Conservation (phyloP, 1,140 invertebrate genomes). For the Formica exsecta region DNA sequence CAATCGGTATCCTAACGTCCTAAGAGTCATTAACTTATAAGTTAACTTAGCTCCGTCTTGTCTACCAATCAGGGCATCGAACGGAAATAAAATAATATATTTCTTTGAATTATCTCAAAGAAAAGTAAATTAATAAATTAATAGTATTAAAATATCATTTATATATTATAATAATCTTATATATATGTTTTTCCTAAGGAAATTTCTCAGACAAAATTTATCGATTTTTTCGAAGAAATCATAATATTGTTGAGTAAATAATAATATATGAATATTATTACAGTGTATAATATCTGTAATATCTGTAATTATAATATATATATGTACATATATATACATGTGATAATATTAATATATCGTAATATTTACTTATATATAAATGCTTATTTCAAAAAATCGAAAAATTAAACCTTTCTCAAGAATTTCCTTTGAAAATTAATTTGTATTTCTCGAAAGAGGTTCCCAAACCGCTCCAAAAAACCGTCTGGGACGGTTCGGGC, state of each 20-base stretch:
- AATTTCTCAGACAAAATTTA: conserved; percentile 9
- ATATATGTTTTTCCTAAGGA: background rate
- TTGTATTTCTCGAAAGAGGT: background rate
- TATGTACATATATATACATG: background rate
- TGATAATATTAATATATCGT: conserved; percentile 32
- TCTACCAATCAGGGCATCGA: conserved; percentile 81
- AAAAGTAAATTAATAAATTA: conserved; percentile 42
- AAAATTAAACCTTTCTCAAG: conserved; percentile 1
- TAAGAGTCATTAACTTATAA: conserved; percentile 76
- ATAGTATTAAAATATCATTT: conserved; percentile 35
- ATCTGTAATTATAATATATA: background rate
- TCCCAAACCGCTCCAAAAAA: conserved; percentile 19
- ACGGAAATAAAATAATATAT: conserved; percentile 28
- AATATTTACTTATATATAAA: conserved; percentile 5
- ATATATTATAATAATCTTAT: conserved; percentile 8
- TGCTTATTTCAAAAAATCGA: background rate
- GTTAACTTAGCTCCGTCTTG: conserved; percentile 79
- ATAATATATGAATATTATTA: conserved; percentile 40
- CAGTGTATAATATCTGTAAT: background rate
- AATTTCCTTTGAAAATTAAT: conserved; percentile 21
- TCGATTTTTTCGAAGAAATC: conserved; percentile 2
- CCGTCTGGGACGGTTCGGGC: background rate
- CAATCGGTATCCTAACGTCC: conserved; percentile 63
- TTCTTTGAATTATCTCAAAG: background rate
- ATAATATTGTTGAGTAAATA: conserved; percentile 7